Evolutionary conservation across 2,888 invertebrate species (phyloP).

Genomic region (Ichneumoninae sp.): DNA sequence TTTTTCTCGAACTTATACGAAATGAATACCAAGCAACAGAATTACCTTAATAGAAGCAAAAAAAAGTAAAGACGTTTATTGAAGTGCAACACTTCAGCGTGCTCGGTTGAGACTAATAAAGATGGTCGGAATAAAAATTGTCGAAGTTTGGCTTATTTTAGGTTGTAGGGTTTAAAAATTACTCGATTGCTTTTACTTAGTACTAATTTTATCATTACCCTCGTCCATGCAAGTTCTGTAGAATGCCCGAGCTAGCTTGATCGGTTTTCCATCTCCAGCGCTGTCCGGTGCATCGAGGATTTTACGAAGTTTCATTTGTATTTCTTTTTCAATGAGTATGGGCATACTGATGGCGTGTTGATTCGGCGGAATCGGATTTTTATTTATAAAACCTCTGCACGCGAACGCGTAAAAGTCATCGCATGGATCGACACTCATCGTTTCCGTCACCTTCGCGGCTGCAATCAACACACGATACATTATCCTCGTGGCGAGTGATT

Average conservation of each 20-base stretch:
- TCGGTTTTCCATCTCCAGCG: conserved; percentile 83
- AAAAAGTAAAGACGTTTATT: too few species aligned
- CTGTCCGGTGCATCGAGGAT: conserved; percentile 86
- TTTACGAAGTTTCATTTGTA: conserved; percentile 86
- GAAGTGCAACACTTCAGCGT: too few species aligned
- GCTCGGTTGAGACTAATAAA: too few species aligned
- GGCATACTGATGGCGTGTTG: conserved; percentile 89
- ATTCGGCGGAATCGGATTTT: conserved; percentile 88
- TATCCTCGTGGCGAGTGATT: neutral
- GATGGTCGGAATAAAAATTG: too few species aligned
- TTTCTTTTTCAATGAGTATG: conserved; percentile 86
- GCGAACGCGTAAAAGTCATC: conserved; percentile 90
- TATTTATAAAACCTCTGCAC: conserved; percentile 89
- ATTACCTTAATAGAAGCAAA: too few species aligned
- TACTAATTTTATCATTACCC: conserved; percentile 83
- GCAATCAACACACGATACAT: neutral
- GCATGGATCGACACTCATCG: conserved; percentile 89
- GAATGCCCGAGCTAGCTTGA: conserved; percentile 87
- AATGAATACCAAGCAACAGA: too few species aligned
- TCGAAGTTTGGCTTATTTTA: too few species aligned
- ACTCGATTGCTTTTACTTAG: too few species aligned
- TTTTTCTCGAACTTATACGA: too few species aligned
- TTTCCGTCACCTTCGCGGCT: conserved; percentile 88
- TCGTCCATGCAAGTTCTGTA: conserved; percentile 89
- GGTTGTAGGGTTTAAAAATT: too few species aligned